These are phyloP conservation scores for Drosophila yakuba DNA, from an alignment of 1,140 invertebrate genomes.

Conservation along the genomic window DNA sequence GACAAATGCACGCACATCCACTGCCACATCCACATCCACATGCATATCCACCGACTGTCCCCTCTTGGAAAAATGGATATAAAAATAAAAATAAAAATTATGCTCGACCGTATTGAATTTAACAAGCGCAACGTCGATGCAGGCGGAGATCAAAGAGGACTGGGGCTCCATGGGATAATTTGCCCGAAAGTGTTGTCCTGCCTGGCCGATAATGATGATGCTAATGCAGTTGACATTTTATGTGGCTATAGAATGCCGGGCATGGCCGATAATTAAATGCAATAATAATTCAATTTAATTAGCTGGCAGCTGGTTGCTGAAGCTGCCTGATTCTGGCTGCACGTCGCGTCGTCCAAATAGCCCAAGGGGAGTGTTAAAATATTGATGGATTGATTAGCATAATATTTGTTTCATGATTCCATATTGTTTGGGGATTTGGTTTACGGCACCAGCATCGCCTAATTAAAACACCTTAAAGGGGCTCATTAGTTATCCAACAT, in stretches of 20 bases:
- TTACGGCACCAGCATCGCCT: constrained; percentile 6
- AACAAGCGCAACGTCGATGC: constrained; percentile 63
- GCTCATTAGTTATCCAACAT: constrained; percentile 18
- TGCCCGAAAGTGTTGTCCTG: constrained; percentile 54
- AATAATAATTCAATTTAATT: constrained; percentile 79
- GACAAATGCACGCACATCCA: constrained; percentile 41
- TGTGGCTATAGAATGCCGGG: constrained; percentile 58
- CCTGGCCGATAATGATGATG: constrained; percentile 65
- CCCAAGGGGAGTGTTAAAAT: constrained; percentile 49
- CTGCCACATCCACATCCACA: background rate
- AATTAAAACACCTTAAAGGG: constrained; percentile 33
- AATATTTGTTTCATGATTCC: constrained; percentile 61
- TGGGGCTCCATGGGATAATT: constrained; percentile 15
- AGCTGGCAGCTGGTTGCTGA: constrained; percentile 57
- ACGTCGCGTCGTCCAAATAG: constrained; percentile 3
- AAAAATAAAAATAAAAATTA: constrained; percentile 33
- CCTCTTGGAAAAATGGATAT: constrained; percentile 42
- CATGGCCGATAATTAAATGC: constrained; percentile 62
- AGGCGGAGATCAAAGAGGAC: constrained; percentile 65
- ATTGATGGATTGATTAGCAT: constrained; percentile 67
- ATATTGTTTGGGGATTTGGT: constrained; percentile 41
- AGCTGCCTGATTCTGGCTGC: background rate
- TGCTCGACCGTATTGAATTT: constrained; percentile 71
- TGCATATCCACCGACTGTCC: background rate
- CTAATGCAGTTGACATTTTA: constrained; percentile 80